Percentiles rank a stretch among this genome's conserved stretches.
Conservation (phyloP, 2,113 vertebrate species). For the Sylvilagus bachmani region DNA sequence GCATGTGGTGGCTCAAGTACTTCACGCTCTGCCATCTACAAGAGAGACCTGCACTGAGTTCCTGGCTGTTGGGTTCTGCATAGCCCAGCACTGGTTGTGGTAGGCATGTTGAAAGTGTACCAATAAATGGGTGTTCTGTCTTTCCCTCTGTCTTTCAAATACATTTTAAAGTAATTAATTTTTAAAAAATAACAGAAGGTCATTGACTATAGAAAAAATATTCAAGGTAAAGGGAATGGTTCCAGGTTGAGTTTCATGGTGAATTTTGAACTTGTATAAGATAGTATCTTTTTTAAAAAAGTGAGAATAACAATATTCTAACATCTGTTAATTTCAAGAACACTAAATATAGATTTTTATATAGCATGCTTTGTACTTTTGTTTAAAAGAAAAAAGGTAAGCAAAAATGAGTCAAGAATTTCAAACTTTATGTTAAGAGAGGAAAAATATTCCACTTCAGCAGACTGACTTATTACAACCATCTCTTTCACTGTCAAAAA, state of each 20-base stretch:
- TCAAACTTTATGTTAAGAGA: neutral
- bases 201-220: neutral
- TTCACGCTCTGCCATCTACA: too few species aligned
- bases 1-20: too few species aligned
- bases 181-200: neutral
- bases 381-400: neutral
- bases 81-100: too few species aligned
- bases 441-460: neutral
- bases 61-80: too few species aligned
- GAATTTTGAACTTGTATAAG: neutral
- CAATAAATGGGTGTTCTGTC: too few species aligned
- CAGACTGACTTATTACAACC: constrained; percentile 45
- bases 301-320: neutral
- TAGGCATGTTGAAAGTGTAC: too few species aligned
- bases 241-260: neutral
- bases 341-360: neutral
- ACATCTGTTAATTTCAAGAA: constrained; percentile 4
- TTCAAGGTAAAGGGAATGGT: neutral
- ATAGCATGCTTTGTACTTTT: neutral
- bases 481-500: constrained; percentile 38
- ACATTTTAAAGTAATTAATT: neutral
- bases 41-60: too few species aligned
- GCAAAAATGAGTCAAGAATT: constrained; percentile 20
- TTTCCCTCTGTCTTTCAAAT: too few species aligned
- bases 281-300: neutral